Conservation (phyloP, 2,888 invertebrate species). For the Aphodius sticticus region DNA sequence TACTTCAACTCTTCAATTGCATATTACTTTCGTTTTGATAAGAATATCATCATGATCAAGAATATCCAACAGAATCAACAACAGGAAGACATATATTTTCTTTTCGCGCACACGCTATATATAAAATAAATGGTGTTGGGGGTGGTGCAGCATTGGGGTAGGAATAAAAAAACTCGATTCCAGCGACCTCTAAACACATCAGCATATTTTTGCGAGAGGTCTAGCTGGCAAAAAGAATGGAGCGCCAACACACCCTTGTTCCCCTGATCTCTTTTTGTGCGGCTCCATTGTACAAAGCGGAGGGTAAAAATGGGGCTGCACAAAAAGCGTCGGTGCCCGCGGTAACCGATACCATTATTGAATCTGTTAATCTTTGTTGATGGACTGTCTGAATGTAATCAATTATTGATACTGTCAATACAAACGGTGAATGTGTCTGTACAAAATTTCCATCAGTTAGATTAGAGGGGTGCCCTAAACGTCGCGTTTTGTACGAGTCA, state of each 20-base stretch:
- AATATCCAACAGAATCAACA: too few species aligned
- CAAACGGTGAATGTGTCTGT: background rate
- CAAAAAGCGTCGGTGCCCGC: background rate
- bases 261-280: background rate
- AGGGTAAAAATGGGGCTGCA: conserved; percentile 8
- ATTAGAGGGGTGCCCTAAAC: too few species aligned
- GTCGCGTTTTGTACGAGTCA: too few species aligned
- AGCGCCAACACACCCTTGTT: conserved; percentile 6
- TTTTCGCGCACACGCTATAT: background rate
- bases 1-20: too few species aligned
- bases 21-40: too few species aligned
- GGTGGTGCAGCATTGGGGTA: background rate
- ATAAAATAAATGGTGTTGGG: background rate
- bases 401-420: background rate
- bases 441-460: too few species aligned
- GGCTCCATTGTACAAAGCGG: background rate
- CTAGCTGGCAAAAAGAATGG: conserved; percentile 28
- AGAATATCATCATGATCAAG: too few species aligned
- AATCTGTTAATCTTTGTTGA: conserved; percentile 4
- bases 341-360: background rate
- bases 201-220: conserved; percentile 33
- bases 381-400: background rate
- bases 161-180: conserved; percentile 31
- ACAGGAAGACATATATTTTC: background rate
- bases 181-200: conserved; percentile 32